A percentile compares a stretch with the other conserved stretches of the same genome.
Conservation (phyloP, 2,797 vertebrate species). For the Sebastiscus tertius region DNA sequence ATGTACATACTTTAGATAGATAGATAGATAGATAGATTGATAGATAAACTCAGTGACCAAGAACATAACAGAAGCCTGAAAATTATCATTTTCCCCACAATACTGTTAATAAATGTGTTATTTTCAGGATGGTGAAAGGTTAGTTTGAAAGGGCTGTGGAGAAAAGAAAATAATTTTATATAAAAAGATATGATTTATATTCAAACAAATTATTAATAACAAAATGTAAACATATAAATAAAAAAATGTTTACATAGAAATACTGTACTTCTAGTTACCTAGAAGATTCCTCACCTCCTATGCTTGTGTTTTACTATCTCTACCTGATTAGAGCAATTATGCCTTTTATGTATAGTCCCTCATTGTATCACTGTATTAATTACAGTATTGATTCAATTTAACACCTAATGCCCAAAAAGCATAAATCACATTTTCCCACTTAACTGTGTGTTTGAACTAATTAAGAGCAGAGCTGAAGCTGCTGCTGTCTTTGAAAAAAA, state of each 20-base stretch:
- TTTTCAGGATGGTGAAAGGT: not conserved
- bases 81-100: not conserved
- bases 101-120: not conserved
- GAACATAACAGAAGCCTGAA: too few species aligned
- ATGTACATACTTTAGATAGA: not conserved
- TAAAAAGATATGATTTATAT: not conserved
- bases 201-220: not conserved
- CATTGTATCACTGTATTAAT: constrained; percentile 70
- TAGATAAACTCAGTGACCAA: not conserved
- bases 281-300: constrained; percentile 11
- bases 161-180: not conserved
- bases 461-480: constrained; percentile 59
- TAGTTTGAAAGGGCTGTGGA: not conserved
- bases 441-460: constrained; percentile 77
- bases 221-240: not conserved
- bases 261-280: constrained; percentile 20
- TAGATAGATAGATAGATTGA: not conserved
- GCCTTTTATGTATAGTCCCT: constrained; percentile 56
- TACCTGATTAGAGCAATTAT: constrained; percentile 68
- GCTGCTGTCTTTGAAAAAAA: constrained; percentile 56
- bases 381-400: constrained; percentile 76
- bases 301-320: constrained; percentile 60
- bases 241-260: not conserved
- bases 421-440: constrained; percentile 74
- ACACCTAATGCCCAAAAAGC: constrained; percentile 74